Base-by-base conservation (phyloP, 30 jellyfish, hydroid and myxozoan species). In the Pelagia noctiluca region DNA sequence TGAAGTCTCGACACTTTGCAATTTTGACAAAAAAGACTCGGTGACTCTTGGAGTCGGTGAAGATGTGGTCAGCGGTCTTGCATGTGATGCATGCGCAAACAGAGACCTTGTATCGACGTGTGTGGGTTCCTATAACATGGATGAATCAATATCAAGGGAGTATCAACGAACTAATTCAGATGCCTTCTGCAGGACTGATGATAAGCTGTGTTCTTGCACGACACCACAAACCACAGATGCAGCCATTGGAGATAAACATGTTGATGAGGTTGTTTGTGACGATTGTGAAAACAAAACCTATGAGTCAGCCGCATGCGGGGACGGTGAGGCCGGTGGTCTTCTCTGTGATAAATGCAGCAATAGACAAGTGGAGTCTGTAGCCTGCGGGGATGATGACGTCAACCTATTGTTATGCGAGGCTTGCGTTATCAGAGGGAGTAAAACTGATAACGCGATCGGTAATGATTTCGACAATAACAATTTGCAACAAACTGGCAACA, bases 341-440 rank as follows among this genome's bases (percentile, higher is more conserved):
- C 68, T 73, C 19, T 82, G 91, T 37, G 88, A 82, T 35, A 12
- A 71, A 11, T 73, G 91, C 62, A 69, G 8, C 18, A 23, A 70
- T 28, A 54, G 62, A 47, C 76, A 49, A 35, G 8, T 69, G 79
- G 76, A 42, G 38, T 76, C 96, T 26, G 66, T 71, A 21, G 95
- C 95, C 4, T 71, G 87, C 65, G 99, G 99, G 42, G 99, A 94
- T 16, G 69, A 66, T 32, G 86, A 79, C 64, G 94, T 94, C 19
- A 33, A 82, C 61, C 88, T 48, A 47, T 80, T 75, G 72, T 24
- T 37, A 22, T 88, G 99, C 68, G 92, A 77, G 28, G 67, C 54
- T 35, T 94, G 99, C 61, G 52, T 36, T 0, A n/a, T 54, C 29
- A 71, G 46, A 16, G 86, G 74, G 0, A 70, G 33, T 19, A 46